phyloP scores from a whole-genome alignment of 1,140 invertebrate genomes.

The Portunus trituberculatus region DNA sequence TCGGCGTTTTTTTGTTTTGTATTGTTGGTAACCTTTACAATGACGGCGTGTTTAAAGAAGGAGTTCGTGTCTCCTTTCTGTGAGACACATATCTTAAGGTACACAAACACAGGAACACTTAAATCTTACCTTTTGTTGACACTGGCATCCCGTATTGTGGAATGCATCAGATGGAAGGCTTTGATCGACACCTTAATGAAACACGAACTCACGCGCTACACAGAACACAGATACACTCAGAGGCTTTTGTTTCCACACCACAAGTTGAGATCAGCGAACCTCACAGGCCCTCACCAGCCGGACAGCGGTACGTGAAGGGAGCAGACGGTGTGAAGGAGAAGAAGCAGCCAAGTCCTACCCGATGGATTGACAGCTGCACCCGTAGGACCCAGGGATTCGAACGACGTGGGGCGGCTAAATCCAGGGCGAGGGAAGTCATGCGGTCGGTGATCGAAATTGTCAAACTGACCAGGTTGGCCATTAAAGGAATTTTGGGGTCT shows the following conservation, averaged over 20 bases:
- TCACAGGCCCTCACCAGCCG: neutral
- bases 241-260: slow-evolving; percentile 36
- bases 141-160: neutral
- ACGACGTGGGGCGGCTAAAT: slow-evolving; percentile 43
- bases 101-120: neutral
- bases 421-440: slow-evolving; percentile 29
- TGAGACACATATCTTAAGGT: too few species aligned
- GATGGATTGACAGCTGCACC: slow-evolving; percentile 33
- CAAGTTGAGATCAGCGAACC: neutral
- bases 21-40: too few species aligned
- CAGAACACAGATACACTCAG: neutral
- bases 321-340: neutral
- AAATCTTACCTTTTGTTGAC: too few species aligned
- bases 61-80: too few species aligned
- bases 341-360: slow-evolving; percentile 36
- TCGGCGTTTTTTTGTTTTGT: too few species aligned
- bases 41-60: too few species aligned
- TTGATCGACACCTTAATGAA: too few species aligned
- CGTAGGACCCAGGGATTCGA: neutral
- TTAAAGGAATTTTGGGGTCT: slow-evolving; percentile 53
- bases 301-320: neutral
- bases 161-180: too few species aligned
- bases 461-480: slow-evolving; percentile 28
- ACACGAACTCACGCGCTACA: too few species aligned
- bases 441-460: slow-evolving; percentile 60